Evolutionary conservation across 2,888 invertebrate species (phyloP), one percentile per base, ranked within the genome.

Genomic region (Drosophila anomalipes): DNA sequence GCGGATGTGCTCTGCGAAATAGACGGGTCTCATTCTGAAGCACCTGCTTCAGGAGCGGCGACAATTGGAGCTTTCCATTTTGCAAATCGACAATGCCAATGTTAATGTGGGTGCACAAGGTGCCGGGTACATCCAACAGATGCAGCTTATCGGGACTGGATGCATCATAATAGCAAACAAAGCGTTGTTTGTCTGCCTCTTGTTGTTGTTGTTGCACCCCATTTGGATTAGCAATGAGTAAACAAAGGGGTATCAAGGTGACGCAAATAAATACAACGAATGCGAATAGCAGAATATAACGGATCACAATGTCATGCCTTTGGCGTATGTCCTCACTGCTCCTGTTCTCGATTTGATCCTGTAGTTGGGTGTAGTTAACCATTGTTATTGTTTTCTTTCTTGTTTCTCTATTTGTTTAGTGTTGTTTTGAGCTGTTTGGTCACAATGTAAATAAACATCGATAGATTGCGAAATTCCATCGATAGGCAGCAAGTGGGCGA

Each of bases 41-140:
- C n/a, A 90, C 77, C 1, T 86, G 69, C 14, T 89, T 87, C 63
- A 95, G 93, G 0, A 91, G 78, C 6, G 94, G 91, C 16, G 94
- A 94, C 33, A 97, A 93, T 62, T 93, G 82, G 37, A 97, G 93
- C 12, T 94, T 93, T 78, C 95, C 95, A 86, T 97, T 95, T 6
- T 92, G 91, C 49, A 98, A 94, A 70, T 92, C 92, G 30, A 96
- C 96, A 94, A 97, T 96, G 52, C 96, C 97, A 67, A 97, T 94
- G 92, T 97, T 97, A 72, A 98, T 95, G 93, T 98, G 98, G 1
- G 97, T 97, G 92, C 98, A 98, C 67, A 98, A 94, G 83, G 95
- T 93, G 32, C 97, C 95, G 90, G 97, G 95, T 37, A 97, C 94
- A 82, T 94, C 93, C 41, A 93, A 90, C 9, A 96, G 95, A 86